A percentile compares a stretch with the other conserved stretches of the same genome.
Conservation (phyloP, 2,888 invertebrate genomes). For the Druceiella hillmani region DNA sequence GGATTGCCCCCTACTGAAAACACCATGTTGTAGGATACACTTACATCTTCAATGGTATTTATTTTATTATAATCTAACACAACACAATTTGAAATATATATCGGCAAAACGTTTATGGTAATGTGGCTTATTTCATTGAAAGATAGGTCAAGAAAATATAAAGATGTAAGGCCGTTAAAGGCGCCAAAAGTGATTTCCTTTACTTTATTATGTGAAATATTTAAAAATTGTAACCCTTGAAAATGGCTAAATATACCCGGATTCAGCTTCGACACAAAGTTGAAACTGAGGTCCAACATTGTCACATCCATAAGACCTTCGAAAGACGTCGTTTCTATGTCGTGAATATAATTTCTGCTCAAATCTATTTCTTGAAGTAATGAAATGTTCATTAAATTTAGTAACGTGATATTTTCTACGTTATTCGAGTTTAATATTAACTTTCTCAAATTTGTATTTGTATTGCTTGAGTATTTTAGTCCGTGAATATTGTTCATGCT, state of each 20-base stretch:
- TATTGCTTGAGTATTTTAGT: too few relatives aligned
- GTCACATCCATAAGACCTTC: background rate
- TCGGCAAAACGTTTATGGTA: too few relatives aligned
- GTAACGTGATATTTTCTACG: background rate
- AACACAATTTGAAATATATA: too few relatives aligned
- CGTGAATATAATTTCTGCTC: background rate
- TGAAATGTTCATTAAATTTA: background rate
- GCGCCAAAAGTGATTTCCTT: too few relatives aligned
- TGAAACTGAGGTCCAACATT: background rate
- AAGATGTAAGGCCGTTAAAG: too few relatives aligned
- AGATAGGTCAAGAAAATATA: too few relatives aligned
- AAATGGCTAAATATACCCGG: background rate
- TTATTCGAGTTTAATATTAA: background rate
- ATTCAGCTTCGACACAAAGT: background rate
- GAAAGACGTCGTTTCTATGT: background rate
- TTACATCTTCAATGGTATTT: too few relatives aligned
- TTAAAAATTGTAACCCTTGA: background rate
- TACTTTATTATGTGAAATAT: slow-evolving; percentile 1
- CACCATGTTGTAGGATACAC: too few relatives aligned
- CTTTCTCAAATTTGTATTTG: background rate
- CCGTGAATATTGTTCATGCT: too few relatives aligned
- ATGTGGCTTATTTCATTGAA: too few relatives aligned
- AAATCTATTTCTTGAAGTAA: background rate
- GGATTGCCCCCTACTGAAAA: too few relatives aligned
- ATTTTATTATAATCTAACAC: too few relatives aligned